These are phyloP conservation scores for Leptinotarsa haldemani DNA, from an alignment of 2,888 invertebrate genomes.

Conservation along the genomic window DNA sequence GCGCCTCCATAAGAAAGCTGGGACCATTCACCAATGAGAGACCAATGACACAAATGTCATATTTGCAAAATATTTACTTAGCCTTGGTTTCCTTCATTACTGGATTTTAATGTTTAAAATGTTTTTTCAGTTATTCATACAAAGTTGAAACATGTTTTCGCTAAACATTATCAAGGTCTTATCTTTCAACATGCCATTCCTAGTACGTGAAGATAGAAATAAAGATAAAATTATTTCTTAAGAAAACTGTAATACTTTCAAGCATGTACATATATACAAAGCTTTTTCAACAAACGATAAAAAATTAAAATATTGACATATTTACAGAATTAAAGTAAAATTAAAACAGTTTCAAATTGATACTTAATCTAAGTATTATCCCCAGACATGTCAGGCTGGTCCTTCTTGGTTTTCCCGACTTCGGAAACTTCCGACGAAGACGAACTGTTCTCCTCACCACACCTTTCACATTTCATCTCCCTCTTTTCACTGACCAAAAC, in stretches of 20 bases:
- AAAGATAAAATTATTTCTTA: not conserved
- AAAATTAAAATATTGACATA: slow-evolving; percentile 42
- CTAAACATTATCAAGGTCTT: too few relatives aligned
- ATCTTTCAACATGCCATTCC: too few relatives aligned
- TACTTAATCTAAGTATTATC: slow-evolving; percentile 41
- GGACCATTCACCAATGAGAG: too few relatives aligned
- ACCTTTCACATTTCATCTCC: slow-evolving; percentile 22
- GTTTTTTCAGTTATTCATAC: too few relatives aligned
- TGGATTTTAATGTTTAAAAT: too few relatives aligned
- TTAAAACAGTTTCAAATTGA: slow-evolving; percentile 24
- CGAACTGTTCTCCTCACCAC: slow-evolving; percentile 11
- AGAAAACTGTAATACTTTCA: slow-evolving; percentile 48
- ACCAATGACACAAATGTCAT: too few relatives aligned
- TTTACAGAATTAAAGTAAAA: slow-evolving; percentile 35
- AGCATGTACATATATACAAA: slow-evolving; percentile 48
- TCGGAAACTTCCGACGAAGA: not conserved
- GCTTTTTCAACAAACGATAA: slow-evolving; percentile 34
- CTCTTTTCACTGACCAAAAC: slow-evolving; percentile 26
- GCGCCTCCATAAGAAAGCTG: too few relatives aligned
- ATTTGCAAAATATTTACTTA: too few relatives aligned
- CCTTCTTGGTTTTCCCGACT: slow-evolving; percentile 20
- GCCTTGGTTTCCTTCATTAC: too few relatives aligned
- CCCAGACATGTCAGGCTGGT: slow-evolving; percentile 29
- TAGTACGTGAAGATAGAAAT: too few relatives aligned
- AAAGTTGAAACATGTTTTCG: too few relatives aligned